Percentiles rank a stretch among this genome's conserved stretches.
Conservation (phyloP, 2,888 invertebrate genomes). For the Drosophila eohydei region DNA sequence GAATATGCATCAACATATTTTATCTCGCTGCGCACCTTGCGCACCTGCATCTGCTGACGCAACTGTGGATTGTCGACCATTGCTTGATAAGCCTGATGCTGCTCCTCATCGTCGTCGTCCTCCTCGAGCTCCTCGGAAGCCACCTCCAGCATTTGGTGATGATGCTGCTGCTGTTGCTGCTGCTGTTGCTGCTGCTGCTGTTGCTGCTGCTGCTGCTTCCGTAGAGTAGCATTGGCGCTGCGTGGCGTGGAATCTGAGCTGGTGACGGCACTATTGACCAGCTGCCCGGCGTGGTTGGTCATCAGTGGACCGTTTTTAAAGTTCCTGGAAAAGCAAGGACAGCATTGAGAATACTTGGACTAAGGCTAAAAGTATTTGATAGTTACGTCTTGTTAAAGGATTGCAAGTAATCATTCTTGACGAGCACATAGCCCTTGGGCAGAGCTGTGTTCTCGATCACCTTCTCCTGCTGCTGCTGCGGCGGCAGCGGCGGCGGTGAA, state of each 20-base stretch:
- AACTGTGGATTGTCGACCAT: slow-evolving; percentile 22
- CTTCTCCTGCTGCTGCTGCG: slow-evolving; percentile 13
- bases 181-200: slow-evolving; percentile 5
- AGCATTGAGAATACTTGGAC: background rate
- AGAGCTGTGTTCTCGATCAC: slow-evolving; percentile 36
- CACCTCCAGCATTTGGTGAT: background rate
- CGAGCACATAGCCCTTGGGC: slow-evolving; percentile 77
- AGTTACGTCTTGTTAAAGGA: slow-evolving; percentile 78
- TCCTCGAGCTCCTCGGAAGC: background rate
- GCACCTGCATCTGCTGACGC: slow-evolving; percentile 73
- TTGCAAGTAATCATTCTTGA: slow-evolving; percentile 74
- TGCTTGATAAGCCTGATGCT: slow-evolving; percentile 1
- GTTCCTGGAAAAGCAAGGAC: slow-evolving; percentile 10
- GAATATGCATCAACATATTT: slow-evolving; percentile 74
- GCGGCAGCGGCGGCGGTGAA: background rate
- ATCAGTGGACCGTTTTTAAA: slow-evolving; percentile 30
- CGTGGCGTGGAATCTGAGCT: slow-evolving; percentile 64
- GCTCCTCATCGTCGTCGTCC: background rate
- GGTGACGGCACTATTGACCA: slow-evolving; percentile 63
- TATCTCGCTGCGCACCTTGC: slow-evolving; percentile 84
- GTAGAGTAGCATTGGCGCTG: slow-evolving; percentile 58
- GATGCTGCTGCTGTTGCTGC: slow-evolving; percentile 1
- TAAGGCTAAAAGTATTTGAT: background rate
- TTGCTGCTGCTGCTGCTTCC: slow-evolving; percentile 44
- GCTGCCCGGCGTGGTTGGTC: slow-evolving; percentile 50